These are phyloP conservation scores for Andricus curvator DNA, from an alignment of 2,888 invertebrate species.

Conservation along the genomic window DNA sequence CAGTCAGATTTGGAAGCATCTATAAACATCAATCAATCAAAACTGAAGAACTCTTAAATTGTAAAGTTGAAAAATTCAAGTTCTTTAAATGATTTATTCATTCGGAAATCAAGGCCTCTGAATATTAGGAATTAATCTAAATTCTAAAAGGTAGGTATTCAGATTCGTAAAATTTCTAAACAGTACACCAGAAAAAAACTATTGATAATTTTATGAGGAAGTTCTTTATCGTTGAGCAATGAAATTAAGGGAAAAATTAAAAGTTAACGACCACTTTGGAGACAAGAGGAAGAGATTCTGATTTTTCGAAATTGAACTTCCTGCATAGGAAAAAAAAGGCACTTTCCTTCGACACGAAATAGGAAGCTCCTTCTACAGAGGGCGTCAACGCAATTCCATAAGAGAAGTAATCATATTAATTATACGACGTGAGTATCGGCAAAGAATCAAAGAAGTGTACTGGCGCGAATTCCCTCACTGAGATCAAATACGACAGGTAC, in stretches of 20 bases:
- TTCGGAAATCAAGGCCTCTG: no score
- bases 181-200: not conserved
- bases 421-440: conserved; percentile 48
- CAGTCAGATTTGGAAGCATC: no score
- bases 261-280: not conserved
- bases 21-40: no score
- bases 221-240: not conserved
- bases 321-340: not conserved
- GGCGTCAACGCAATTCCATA: conserved; percentile 47
- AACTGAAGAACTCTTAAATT: no score
- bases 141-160: no score
- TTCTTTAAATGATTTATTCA: no score
- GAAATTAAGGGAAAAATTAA: not conserved
- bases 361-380: not conserved
- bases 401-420: conserved; percentile 67
- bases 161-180: no score
- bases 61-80: no score
- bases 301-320: not conserved
- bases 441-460: conserved; percentile 27
- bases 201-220: not conserved
- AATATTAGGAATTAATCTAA: no score
- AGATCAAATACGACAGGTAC: conserved; percentile 21
- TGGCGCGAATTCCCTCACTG: conserved; percentile 9
- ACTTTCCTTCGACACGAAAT: not conserved
- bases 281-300: not conserved